Base-by-base conservation (phyloP, 2,888 invertebrate species). In the Oscheius sp. region DNA sequence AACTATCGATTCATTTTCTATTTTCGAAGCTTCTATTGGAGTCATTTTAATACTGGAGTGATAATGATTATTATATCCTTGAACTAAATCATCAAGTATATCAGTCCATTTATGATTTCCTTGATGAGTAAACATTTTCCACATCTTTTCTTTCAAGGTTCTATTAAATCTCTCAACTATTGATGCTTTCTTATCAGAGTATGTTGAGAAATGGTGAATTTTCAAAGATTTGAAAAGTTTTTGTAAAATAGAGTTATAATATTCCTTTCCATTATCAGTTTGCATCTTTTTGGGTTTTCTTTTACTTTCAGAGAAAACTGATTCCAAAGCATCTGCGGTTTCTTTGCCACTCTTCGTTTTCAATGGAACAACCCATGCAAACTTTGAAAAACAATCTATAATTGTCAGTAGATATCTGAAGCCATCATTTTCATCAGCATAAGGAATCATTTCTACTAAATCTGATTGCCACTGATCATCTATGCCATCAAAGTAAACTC, bases 401-500 rank as follows among this genome's bases (percentile, higher is more conserved):
- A 48, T 29, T 27, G 67, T 68, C 39, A 69, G 17, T 34, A 69
- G 67, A 55, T 76, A 76, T 42, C 42, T 76, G 52, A 45, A 70
- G 42, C 50, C 70, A 20, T 76, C 52, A 78, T 79, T 79, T 71
- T 79, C 79, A 48, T 68, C 52, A 6, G 72, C 46, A 53, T 79
- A 79, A 4, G 70, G 69, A 48, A 76, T 70, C 79, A 79, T 79
- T 71, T 72, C 74, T 50, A 75, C 76, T 10, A 79, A 70, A 75
- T 76, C 76, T 46, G 76, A 74, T 71, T 76, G 76, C 75, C 75
- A 75, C 66, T 75, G 75, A 34, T 75, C 71, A 77, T 75, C 76
- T 37, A 67, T 73, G 25, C 65, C 65, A 64, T 53, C 48, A 34
- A 75, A 55, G 69, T 77, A 75, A 52, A 75, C 75, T 69, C 72